Evolutionary conservation across 2,888 invertebrate genomes (phyloP).

Genomic region (Drosophila vallismaia): DNA sequence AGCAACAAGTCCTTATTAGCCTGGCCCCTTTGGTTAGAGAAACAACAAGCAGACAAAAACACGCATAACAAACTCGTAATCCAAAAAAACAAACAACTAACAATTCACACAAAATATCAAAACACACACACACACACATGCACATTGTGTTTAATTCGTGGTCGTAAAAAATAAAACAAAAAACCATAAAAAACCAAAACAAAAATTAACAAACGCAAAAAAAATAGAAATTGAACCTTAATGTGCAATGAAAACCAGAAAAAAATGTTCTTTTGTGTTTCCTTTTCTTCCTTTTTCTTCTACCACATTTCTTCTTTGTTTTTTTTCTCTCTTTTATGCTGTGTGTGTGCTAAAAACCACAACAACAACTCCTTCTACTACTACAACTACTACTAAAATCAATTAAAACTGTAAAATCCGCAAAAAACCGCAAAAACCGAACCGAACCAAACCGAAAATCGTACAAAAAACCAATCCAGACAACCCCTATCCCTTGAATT

Average conservation of each 20-base stretch:
- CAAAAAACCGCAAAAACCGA: constrained; percentile 15
- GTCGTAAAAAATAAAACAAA: constrained; percentile 37
- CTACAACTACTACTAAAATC: constrained; percentile 25
- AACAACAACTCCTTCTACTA: constrained; percentile 35
- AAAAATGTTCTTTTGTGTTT: constrained; percentile 71
- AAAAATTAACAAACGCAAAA: neutral
- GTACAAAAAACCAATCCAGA: constrained; percentile 49
- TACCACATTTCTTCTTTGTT: constrained; percentile 65
- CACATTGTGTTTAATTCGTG: constrained; percentile 54
- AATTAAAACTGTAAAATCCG: constrained; percentile 30
- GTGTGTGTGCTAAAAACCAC: constrained; percentile 62
- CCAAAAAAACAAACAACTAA: constrained; percentile 17
- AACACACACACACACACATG: constrained; percentile 19
- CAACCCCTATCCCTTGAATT: constrained; percentile 57
- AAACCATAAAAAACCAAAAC: too few species aligned
- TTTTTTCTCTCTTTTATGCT: constrained; percentile 71
- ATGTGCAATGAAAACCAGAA: constrained; percentile 51
- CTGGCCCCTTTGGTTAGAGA: constrained; percentile 8
- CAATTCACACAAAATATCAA: constrained; percentile 18
- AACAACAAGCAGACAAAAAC: constrained; percentile 8
- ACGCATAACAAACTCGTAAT: constrained; percentile 9
- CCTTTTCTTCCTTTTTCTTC: constrained; percentile 72
- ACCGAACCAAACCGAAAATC: constrained; percentile 19
- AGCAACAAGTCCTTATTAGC: constrained; percentile 18
- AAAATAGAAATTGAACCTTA: constrained; percentile 29